Percentiles rank a stretch among this genome's conserved stretches.
phyloP scores from a whole-genome alignment of 2,113 vertebrate genomes.

The Dasyurus viverrinus region DNA sequence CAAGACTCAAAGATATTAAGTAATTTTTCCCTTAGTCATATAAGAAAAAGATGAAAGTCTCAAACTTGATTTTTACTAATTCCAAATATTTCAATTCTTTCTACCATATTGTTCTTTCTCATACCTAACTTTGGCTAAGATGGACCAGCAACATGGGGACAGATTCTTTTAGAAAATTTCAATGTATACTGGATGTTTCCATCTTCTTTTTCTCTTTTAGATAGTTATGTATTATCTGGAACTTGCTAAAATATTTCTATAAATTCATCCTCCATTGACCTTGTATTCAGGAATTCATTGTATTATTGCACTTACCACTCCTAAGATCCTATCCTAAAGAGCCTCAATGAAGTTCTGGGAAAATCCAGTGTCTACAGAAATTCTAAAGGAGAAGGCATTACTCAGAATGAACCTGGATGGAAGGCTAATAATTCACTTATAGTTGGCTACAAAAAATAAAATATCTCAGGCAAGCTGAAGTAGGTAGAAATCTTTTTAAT shows the following conservation, averaged over 20 bases:
- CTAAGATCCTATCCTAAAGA: background rate
- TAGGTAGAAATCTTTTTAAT: background rate
- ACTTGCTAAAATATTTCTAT: background rate
- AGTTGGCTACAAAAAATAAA: background rate
- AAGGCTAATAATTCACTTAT: background rate
- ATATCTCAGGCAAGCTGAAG: background rate
- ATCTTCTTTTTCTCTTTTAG: background rate
- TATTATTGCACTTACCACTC: background rate
- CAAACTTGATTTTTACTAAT: background rate
- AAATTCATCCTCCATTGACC: background rate
- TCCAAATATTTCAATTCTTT: background rate
- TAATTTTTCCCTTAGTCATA: background rate
- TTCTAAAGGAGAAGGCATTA: background rate
- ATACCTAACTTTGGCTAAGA: background rate
- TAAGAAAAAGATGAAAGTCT: background rate
- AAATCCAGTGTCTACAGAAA: background rate
- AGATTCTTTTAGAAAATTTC: background rate
- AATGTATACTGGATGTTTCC: background rate
- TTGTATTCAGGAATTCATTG: background rate
- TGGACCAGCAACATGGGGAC: background rate
- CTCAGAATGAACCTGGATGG: background rate
- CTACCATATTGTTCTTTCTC: background rate
- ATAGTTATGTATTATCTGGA: background rate
- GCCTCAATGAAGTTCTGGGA: background rate
- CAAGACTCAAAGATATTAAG: background rate